Evolutionary conservation across 2,797 vertebrate species (phyloP).

Genomic region (Chelidonichthys spinosus): DNA sequence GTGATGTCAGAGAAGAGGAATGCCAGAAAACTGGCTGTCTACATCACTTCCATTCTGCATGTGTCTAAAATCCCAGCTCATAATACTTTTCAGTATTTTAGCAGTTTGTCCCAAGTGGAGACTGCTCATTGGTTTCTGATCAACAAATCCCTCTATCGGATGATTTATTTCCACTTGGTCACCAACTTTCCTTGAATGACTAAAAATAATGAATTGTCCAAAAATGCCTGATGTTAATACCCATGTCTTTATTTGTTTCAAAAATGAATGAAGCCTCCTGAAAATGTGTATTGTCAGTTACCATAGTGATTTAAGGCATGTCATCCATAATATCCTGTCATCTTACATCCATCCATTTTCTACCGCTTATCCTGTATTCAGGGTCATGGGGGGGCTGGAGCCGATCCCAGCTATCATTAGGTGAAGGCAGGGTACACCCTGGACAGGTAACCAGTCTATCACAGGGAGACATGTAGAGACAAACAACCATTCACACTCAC

Average conservation of each 20-base stretch:
- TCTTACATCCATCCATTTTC: no score
- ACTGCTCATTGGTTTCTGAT: neutral
- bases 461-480: no score
- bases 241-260: neutral
- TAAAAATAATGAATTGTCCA: no score
- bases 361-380: no score
- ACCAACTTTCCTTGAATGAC: neutral
- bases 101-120: slow-evolving; percentile 2
- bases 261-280: neutral
- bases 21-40: slow-evolving; percentile 35
- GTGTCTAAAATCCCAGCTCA: slow-evolving; percentile 21
- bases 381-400: no score
- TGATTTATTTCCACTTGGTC: neutral
- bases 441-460: no score
- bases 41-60: slow-evolving; percentile 1
- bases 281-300: neutral
- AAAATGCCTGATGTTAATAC: neutral
- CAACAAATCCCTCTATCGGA: neutral
- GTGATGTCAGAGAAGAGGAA: neutral
- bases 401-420: no score
- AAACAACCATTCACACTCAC: no score
- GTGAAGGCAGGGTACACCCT: no score
- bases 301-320: neutral
- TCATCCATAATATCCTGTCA: neutral
- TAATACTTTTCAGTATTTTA: neutral